Evolutionary conservation across 2,888 invertebrate species (phyloP), one percentile per base, ranked within the genome.

Genomic region (Torymus tubicola): DNA sequence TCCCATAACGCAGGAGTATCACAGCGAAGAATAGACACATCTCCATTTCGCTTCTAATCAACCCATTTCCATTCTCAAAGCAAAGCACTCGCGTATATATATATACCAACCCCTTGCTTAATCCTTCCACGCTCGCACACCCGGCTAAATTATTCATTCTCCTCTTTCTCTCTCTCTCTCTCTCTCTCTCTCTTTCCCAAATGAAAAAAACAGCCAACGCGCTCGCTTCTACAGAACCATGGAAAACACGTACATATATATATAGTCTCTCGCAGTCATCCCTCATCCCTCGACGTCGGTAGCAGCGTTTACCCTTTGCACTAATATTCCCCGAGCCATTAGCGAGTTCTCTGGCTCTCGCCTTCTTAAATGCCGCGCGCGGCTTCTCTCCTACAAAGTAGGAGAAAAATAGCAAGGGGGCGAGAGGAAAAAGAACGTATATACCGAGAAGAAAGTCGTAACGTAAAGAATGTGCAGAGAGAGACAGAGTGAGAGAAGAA

Each of bases 261-360:
- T 21, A 21, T 21, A 21, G 21, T 5, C 5, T 31, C 31, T 31
- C 31, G n/a, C 31, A 21, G 21, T 21, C 31, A 65, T 63, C 16
- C 63, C 53, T 24, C 18, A n/a, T 13, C 52, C 11, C 24, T 24
- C 53, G 14, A 63, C 21, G 21, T 21, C 63, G 61, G 11, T 14
- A 18, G 10, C 53, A 12, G 13, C 65, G n/a, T 18, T 31, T 50
- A 31, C 68, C 53, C 61, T 74, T 57, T 58, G 50, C 21, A 21
- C 65, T 69, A 58, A 78, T 67, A 73, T 61, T 79, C 52, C 63
- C 16, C 61, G 73, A 68, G 69, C 72, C 55, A 79, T 72, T 69
- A 73, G 58, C 68, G 55, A 72, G 18, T 76, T 69, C 31, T 68
- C 31, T 31, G 31, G 4, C 5, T 31, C 5, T 3, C 31, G 31